These are phyloP conservation scores for Ips nitidus DNA, from an alignment of 1,140 invertebrate genomes.

Conservation along the genomic window DNA sequence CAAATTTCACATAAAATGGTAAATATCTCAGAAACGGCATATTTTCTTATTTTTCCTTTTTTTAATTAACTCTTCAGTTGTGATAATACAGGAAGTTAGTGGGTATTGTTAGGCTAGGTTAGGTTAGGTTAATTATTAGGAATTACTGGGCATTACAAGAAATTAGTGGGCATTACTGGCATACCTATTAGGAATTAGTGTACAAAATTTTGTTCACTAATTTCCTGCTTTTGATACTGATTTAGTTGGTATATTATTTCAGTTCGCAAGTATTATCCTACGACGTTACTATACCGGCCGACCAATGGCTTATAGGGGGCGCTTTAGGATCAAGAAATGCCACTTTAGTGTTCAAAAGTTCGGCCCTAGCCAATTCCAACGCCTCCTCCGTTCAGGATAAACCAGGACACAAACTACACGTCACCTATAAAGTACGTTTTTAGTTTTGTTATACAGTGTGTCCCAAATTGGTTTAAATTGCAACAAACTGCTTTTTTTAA, in stretches of 20 bases:
- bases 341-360: constrained; percentile 60
- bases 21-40: too few relatives aligned
- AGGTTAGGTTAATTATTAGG: too few relatives aligned
- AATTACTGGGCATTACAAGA: too few relatives aligned
- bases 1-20: too few relatives aligned
- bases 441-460: neutral
- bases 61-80: too few relatives aligned
- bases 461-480: neutral
- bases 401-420: constrained; percentile 72
- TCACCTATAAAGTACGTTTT: constrained; percentile 70
- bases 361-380: constrained; percentile 55
- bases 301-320: constrained; percentile 58
- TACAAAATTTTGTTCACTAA: too few relatives aligned
- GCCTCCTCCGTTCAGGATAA: constrained; percentile 50
- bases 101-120: too few relatives aligned
- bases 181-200: too few relatives aligned
- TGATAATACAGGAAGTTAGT: too few relatives aligned
- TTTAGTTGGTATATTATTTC: neutral
- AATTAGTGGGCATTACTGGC: too few relatives aligned
- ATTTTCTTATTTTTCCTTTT: too few relatives aligned
- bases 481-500: neutral
- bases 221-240: too few relatives aligned
- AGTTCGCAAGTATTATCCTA: constrained; percentile 27
- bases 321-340: constrained; percentile 56
- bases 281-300: constrained; percentile 32